Evolutionary conservation across 2,888 invertebrate genomes (phyloP), one percentile per base, ranked within the genome.

Genomic region (Atrina japonica): DNA sequence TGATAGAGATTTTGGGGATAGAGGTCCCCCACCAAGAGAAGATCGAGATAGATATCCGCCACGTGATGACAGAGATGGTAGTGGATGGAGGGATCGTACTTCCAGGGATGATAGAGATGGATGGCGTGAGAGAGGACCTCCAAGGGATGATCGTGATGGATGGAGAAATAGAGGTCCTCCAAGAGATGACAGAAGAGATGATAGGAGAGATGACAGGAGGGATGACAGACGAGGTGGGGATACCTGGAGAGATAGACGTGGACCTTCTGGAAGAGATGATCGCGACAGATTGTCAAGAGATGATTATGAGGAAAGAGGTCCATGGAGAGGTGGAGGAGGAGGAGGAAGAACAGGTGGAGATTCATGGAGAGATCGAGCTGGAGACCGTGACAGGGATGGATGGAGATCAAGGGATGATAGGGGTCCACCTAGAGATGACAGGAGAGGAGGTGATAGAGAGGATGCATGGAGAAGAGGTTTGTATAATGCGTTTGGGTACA

Each of bases 11-110:
- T 53, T 53, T 30, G 53, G 45, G 35, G 43, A 59, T 16, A 50
- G 77, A 23, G 80, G 69, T 45, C 64, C 49, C 30, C 66, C 73
- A 23, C 60, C 63, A 14, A 56, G 73, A 30, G 72, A 66, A 50
- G 47, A 74, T 0, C 79, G 78, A 61, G 77, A 77, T 11, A 63
- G 73, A 29, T 64, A 66, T 7, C 76, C 77, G 21, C 74, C 78
- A 49, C 40, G 74, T 67, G 27, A 53, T 65, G 21, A 63, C 58
- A 50, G 73, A 1, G 66, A 70, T 53, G 59, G 77, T 47, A 68
- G 70, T 18, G 30, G 55, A 3, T 35, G 52, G 21, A 58, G 63
- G 0, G 64, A 73, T 45, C 7, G 70, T 16, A 61, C 47, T 3
- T 50, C 67, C 11, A 27, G 66, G 11, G 74, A 75, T 35, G 73